Conservation (phyloP, 2,888 invertebrate species). For the Harmothoe impar region DNA sequence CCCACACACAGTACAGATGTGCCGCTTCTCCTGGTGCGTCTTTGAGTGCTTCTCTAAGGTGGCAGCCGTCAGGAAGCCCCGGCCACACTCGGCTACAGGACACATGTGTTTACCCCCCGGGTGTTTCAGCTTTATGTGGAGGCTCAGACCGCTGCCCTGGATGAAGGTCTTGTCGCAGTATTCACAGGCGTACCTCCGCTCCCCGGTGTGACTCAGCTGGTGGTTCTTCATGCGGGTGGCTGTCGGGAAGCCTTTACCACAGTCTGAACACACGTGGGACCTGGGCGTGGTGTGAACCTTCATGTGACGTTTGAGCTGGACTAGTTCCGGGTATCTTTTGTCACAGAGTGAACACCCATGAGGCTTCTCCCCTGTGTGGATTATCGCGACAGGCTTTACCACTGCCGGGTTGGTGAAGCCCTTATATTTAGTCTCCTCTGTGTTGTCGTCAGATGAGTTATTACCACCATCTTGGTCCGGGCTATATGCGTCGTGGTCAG, state of each 20-base stretch:
- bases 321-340: background rate
- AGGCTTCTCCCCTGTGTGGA: background rate
- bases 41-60: constrained; percentile 79
- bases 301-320: background rate
- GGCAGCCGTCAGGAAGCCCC: background rate
- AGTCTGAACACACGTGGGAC: background rate
- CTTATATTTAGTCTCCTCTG: no score
- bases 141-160: background rate
- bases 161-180: background rate
- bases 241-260: background rate
- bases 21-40: constrained; percentile 5
- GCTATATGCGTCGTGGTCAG: no score
- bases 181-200: background rate
- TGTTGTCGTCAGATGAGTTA: no score
- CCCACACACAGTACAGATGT: background rate
- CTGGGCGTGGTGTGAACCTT: background rate
- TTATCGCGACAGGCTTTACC: no score
- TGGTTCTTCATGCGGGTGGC: background rate
- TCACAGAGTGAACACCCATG: background rate
- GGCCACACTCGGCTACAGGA: background rate
- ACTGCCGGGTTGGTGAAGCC: no score
- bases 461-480: no score
- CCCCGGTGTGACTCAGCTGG: background rate
- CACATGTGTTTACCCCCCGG: no score
- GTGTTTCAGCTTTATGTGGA: background rate